phyloP scores from a whole-genome alignment of 2,113 vertebrate genomes.

The Grammomys dolichurus region DNA sequence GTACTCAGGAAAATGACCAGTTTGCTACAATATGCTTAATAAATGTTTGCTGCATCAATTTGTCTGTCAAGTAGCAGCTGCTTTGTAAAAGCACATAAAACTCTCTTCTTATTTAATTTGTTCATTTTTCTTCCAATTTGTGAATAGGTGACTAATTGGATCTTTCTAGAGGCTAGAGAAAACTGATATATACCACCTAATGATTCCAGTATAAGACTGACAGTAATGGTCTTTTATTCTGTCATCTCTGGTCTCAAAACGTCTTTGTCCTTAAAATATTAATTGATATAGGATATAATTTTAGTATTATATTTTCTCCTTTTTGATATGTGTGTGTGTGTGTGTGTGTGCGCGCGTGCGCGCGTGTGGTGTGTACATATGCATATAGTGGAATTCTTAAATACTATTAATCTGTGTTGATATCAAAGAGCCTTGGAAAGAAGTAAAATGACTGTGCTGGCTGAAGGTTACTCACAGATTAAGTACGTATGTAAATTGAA shows the following conservation, averaged over 20 bases:
- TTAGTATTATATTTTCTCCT: neutral
- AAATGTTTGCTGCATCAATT: neutral
- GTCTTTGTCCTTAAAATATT: neutral
- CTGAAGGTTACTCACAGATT: neutral
- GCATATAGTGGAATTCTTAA: neutral
- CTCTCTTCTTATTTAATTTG: neutral
- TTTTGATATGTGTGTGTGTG: too few relatives aligned
- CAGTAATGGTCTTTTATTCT: neutral
- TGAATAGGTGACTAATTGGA: neutral
- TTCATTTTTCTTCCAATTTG: conserved; percentile 20
- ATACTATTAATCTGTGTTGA: neutral
- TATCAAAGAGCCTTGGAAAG: neutral
- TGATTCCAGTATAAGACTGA: neutral
- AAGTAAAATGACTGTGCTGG: neutral
- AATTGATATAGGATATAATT: neutral
- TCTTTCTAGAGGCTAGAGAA: neutral
- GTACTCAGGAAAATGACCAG: neutral
- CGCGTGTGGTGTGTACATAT: neutral
- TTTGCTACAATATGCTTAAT: conserved; percentile 18
- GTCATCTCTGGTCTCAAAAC: neutral
- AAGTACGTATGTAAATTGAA: neutral
- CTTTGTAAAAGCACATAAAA: conserved; percentile 4
- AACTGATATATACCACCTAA: neutral
- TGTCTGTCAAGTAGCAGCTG: neutral
- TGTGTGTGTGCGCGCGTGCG: too few relatives aligned